phyloP scores from a whole-genome alignment of 2,113 vertebrate genomes.

The Pardalotus punctatus region DNA sequence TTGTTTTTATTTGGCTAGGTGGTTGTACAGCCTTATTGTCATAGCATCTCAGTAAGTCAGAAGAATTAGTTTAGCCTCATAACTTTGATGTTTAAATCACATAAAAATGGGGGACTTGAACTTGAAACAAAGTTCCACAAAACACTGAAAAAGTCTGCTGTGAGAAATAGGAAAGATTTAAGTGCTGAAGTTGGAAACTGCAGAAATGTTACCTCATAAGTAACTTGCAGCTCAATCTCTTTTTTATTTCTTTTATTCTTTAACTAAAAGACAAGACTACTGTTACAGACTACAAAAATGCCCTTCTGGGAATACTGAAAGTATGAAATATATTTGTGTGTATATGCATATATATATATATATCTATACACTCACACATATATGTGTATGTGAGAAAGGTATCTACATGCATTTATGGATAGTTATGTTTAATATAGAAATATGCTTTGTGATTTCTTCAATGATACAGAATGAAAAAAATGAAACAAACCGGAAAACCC shows the following conservation, averaged over 20 bases:
- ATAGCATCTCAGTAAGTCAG: not conserved
- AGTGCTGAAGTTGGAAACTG: not conserved
- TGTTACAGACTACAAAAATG: not conserved
- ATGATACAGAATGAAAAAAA: not conserved
- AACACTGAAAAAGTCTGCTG: not conserved
- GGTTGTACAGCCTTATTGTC: not conserved
- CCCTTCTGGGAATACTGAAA: not conserved
- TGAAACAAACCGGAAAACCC: not conserved
- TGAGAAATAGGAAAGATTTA: not conserved
- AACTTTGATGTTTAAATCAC: not conserved
- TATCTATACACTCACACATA: accelerated
- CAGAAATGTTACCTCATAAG: not conserved
- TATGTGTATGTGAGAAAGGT: not conserved
- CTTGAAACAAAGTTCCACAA: not conserved
- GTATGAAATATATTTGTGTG: too few relatives aligned
- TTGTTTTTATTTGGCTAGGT: not conserved
- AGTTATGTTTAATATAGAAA: not conserved
- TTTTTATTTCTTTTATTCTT: not conserved
- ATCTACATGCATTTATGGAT: not conserved
- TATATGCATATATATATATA: accelerated
- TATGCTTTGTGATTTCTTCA: not conserved
- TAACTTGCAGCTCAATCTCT: not conserved
- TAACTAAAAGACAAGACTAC: not conserved
- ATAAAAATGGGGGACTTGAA: not conserved
- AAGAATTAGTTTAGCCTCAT: not conserved